phyloP scores from a whole-genome alignment of 2,888 invertebrate genomes.

The Drosophila dives region DNA sequence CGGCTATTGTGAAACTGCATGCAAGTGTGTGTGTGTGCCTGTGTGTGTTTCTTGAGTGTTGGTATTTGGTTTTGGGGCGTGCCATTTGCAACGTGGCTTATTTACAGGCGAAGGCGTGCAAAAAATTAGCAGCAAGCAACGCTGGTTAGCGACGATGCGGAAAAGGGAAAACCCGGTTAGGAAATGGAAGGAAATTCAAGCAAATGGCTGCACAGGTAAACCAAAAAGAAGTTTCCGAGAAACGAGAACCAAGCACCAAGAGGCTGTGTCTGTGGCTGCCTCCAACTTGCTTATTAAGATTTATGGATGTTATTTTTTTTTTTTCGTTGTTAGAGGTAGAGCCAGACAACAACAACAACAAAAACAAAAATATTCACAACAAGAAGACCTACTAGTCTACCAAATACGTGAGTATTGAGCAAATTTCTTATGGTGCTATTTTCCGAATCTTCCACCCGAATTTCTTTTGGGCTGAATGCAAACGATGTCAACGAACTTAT shows the following conservation, averaged over 20 bases:
- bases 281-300: constrained; percentile 75
- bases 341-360: constrained; percentile 48
- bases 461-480: constrained; percentile 17
- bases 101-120: constrained; percentile 68
- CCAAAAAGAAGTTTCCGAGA: constrained; percentile 41
- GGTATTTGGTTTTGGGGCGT: constrained; percentile 53
- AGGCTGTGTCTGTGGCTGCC: constrained; percentile 41
- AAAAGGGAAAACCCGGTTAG: not conserved
- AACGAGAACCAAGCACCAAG: constrained; percentile 29
- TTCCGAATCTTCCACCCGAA: constrained; percentile 15
- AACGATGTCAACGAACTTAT: constrained; percentile 23
- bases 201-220: constrained; percentile 71
- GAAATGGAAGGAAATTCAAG: constrained; percentile 36
- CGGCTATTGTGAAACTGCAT: constrained; percentile 56
- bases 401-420: constrained; percentile 65
- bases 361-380: constrained; percentile 2
- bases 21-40: constrained; percentile 21
- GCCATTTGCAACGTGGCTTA: constrained; percentile 73
- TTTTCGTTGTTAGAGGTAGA: constrained; percentile 50
- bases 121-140: constrained; percentile 62
- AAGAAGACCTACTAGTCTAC: constrained; percentile 19
- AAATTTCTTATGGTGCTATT: constrained; percentile 44
- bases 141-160: constrained; percentile 5
- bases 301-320: constrained; percentile 60
- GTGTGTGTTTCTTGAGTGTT: constrained; percentile 28